Conservation (phyloP, 2,113 vertebrate genomes). For the Ictidomys tridecemlineatus region DNA sequence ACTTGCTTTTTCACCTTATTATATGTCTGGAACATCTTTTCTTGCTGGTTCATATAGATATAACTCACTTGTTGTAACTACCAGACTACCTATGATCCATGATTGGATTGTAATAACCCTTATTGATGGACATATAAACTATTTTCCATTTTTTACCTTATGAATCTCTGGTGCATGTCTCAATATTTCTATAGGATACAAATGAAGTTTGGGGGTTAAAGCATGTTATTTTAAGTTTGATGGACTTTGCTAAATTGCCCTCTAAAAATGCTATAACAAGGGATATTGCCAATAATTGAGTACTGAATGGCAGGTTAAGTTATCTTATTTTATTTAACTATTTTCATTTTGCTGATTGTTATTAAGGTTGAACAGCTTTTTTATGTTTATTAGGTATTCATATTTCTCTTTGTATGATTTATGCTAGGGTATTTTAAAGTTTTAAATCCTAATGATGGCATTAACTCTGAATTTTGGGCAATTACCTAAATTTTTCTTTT, state of each 20-base stretch:
- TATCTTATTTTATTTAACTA: background rate
- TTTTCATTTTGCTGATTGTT: background rate
- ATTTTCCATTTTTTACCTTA: slow-evolving; percentile 18
- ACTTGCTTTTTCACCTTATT: background rate
- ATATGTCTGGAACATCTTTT: background rate
- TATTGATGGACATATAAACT: background rate
- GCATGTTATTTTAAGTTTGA: background rate
- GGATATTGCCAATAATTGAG: background rate
- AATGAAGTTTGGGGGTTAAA: background rate
- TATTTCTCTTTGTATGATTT: slow-evolving; percentile 17
- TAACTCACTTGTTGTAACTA: background rate
- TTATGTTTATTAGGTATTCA: background rate
- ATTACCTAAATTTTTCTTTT: slow-evolving; percentile 13
- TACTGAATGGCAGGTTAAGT: background rate
- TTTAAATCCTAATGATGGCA: background rate
- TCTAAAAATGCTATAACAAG: background rate
- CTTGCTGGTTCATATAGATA: background rate
- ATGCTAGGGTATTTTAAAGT: background rate
- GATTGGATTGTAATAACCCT: background rate
- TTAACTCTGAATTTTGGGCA: background rate
- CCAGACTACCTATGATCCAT: background rate
- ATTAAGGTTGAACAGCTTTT: background rate
- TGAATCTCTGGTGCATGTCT: background rate
- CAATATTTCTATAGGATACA: slow-evolving; percentile 9
- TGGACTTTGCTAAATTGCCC: background rate